Conservation (phyloP, 2,797 vertebrate species). For the Antennarius maculatus region DNA sequence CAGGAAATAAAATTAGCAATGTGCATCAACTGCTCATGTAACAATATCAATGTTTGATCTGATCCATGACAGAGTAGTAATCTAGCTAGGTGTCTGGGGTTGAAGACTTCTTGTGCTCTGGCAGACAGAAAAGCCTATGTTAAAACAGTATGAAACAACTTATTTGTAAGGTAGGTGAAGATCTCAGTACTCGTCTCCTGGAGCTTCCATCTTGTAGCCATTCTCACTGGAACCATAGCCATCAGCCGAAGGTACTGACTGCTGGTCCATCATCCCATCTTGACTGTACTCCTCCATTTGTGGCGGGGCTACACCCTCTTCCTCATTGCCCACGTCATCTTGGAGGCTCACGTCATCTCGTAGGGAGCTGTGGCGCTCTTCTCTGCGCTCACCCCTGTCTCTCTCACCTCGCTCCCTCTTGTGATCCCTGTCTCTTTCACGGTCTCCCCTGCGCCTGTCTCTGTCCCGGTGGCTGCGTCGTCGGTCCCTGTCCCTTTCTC, state of each 20-base stretch:
- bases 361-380: constrained; percentile 76
- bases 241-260: constrained; percentile 85
- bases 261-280: constrained; percentile 87
- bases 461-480: constrained; percentile 84
- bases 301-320: constrained; percentile 62
- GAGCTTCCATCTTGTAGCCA: constrained; percentile 86
- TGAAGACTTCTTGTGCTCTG: constrained; percentile 16
- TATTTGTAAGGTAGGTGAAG: neutral
- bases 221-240: constrained; percentile 87
- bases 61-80: constrained; percentile 3
- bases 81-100: constrained; percentile 3
- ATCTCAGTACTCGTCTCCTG: constrained; percentile 82
- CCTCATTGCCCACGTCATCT: constrained; percentile 74
- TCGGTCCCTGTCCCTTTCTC: constrained; percentile 83
- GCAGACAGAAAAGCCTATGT: constrained; percentile 4
- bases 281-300: constrained; percentile 83
- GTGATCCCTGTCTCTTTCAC: constrained; percentile 88
- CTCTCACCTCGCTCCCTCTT: constrained; percentile 84
- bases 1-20: constrained; percentile 13
- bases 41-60: constrained; percentile 24
- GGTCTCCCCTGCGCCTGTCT: constrained; percentile 82
- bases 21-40: constrained; percentile 12
- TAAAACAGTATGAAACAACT: constrained; percentile 28
- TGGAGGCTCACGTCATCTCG: constrained; percentile 71
- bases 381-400: constrained; percentile 83